Evolutionary conservation across 2,888 invertebrate genomes (phyloP), one percentile per base, ranked within the genome.

Genomic region (Meliscaeva auricollis): DNA sequence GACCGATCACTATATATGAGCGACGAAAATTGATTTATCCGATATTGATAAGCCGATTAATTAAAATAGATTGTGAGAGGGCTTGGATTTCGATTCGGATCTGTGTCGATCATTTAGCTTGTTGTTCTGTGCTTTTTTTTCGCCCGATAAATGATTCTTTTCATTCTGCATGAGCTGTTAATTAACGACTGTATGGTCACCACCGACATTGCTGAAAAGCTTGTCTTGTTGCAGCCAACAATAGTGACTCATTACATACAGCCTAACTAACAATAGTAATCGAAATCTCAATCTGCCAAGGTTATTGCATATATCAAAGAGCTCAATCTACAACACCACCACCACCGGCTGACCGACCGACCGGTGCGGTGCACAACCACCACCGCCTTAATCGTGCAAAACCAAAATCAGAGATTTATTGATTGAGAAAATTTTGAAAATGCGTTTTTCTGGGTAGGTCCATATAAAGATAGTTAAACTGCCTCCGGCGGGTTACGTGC

Each of bases 31-130:
- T 74, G 79, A 84, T 84, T 79, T 84, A 79, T 84, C 79, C 70
- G 56, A 74, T 62, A 69, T 62, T 74, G 78, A 78, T 83, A 74
- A 84, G 79, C 58, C 69, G 79, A 84, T 84, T 75, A 70, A 74
- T 79, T 75, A 70, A 79, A 79, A 75, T 79, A 60, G 78, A 74
- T 74, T 83, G 48, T 83, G 48, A 64, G 20, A 79, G 48, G 64
- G 64, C 69, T 66, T 30, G 44, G 52, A 75, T 32, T 66, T 68
- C 60, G 64, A 64, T 70, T 66, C 30, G 13, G 50, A 75, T 32
- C 58, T 52, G n/a, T 44, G 22, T 32, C 20, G 48, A 46, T 26
- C 52, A 50, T 2, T 32, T 72, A 15, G 54, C 13, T 44, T 66
- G 44, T 41, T 54, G 5, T 32, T 52, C 22, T 38, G 41, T 44